A percentile compares a stretch with the other conserved stretches of the same genome.
Evolutionary conservation across 2,888 invertebrate genomes (phyloP).

Genomic region (Tiphia femorata): DNA sequence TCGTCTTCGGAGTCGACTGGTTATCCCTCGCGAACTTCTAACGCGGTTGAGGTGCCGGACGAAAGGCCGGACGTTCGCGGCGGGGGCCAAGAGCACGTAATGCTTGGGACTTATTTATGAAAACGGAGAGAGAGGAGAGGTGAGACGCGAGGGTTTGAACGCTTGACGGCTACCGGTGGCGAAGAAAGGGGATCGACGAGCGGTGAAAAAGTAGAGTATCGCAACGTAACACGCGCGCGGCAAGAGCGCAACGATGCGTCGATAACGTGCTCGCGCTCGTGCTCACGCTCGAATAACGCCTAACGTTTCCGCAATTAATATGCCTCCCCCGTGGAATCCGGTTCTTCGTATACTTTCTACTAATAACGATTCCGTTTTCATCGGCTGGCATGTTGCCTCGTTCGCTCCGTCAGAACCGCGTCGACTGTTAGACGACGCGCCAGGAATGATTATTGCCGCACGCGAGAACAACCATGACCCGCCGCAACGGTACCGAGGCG

Average conservation of each 20-base stretch:
- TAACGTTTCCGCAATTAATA: constrained; percentile 58
- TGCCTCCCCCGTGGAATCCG: constrained; percentile 49
- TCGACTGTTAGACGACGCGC: constrained; percentile 5
- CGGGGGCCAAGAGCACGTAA: too few relatives aligned
- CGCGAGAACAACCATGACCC: constrained; percentile 32
- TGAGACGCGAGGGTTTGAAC: too few relatives aligned
- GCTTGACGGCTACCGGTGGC: too few relatives aligned
- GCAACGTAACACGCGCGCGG: constrained; percentile 2
- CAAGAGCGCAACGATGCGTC: constrained; percentile 14
- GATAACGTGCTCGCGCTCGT: constrained; percentile 30
- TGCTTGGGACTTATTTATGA: background rate
- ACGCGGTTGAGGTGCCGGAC: too few relatives aligned
- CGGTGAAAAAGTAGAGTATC: constrained; percentile 10
- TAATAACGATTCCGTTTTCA: constrained; percentile 57
- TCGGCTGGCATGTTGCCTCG: constrained; percentile 20
- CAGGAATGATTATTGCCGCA: constrained; percentile 21
- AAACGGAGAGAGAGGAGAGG: background rate
- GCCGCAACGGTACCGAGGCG: constrained; percentile 13
- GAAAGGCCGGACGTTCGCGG: too few relatives aligned
- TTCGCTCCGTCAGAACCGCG: constrained; percentile 18
- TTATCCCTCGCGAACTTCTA: too few relatives aligned
- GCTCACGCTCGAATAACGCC: constrained; percentile 14
- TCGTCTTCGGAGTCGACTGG: background rate
- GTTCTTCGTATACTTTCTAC: constrained; percentile 59
- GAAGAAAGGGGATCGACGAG: background rate